A percentile compares a stretch with the other conserved stretches of the same genome.
These are phyloP conservation scores for Anoplophora glabripennis DNA, from an alignment of 1,140 invertebrate genomes.

Conservation along the genomic window DNA sequence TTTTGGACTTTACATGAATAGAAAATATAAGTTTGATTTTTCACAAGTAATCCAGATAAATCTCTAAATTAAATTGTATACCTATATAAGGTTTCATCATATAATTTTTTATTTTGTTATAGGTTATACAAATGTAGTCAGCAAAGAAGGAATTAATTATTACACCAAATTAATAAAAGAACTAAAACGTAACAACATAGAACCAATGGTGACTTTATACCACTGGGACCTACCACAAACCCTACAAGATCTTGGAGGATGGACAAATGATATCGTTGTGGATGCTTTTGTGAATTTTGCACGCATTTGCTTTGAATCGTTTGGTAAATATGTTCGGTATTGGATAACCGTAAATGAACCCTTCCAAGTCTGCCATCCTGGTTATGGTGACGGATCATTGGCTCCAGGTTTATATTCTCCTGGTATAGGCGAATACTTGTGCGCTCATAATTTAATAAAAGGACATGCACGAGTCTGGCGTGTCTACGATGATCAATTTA, in stretches of 20 bases:
- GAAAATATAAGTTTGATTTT: too few relatives aligned
- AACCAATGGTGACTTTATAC: slow-evolving; percentile 58
- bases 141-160: not conserved
- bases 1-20: too few relatives aligned
- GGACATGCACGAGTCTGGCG: slow-evolving; percentile 50
- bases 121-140: not conserved
- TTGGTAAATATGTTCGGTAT: slow-evolving; percentile 25
- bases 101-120: not conserved
- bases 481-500: slow-evolving; percentile 42
- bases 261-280: slow-evolving; percentile 32
- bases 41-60: too few relatives aligned
- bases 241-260: slow-evolving; percentile 43
- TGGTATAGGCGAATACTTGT: slow-evolving; percentile 49
- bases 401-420: slow-evolving; percentile 14
- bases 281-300: slow-evolving; percentile 44
- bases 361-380: slow-evolving; percentile 4
- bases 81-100: too few relatives aligned
- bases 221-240: slow-evolving; percentile 42
- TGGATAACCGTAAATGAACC: slow-evolving; percentile 21
- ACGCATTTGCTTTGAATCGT: slow-evolving; percentile 21
- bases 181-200: slow-evolving; percentile 57
- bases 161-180: slow-evolving; percentile 43
- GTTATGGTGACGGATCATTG: slow-evolving; percentile 12
- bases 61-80: too few relatives aligned
- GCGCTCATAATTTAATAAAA: slow-evolving; percentile 48